phyloP scores from a whole-genome alignment of 2,113 vertebrate species.

The Periophthalmus modestus region DNA sequence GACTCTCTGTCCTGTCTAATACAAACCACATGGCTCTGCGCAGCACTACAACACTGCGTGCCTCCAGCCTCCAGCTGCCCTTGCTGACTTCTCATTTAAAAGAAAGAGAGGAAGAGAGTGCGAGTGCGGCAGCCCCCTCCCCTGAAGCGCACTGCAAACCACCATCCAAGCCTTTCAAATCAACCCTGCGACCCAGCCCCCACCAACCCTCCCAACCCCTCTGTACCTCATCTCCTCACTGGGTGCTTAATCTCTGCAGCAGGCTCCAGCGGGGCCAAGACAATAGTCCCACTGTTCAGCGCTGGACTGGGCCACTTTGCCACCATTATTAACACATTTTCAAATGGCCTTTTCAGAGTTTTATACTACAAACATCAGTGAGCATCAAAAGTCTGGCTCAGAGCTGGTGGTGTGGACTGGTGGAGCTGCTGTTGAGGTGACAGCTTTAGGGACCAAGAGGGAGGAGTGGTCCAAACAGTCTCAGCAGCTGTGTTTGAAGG shows the following conservation, averaged over 20 bases:
- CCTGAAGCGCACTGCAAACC: constrained; percentile 61
- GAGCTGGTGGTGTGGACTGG: constrained; percentile 44
- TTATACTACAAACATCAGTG: constrained; percentile 57
- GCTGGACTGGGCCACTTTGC: constrained; percentile 62
- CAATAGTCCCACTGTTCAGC: constrained; percentile 78
- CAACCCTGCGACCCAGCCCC: constrained; percentile 59
- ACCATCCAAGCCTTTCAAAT: constrained; percentile 70
- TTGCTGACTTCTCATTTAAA: constrained; percentile 69
- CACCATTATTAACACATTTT: constrained; percentile 78
- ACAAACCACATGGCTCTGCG: constrained; percentile 78
- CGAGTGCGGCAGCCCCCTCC: constrained; percentile 46
- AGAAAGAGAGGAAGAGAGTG: constrained; percentile 54
- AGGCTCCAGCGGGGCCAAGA: constrained; percentile 71
- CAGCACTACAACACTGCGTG: constrained; percentile 72
- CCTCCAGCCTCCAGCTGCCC: constrained; percentile 67
- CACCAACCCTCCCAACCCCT: too few relatives aligned
- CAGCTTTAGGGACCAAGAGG: constrained; percentile 65
- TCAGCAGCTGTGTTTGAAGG: constrained; percentile 77
- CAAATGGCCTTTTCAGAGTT: constrained; percentile 69
- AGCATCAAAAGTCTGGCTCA: constrained; percentile 58
- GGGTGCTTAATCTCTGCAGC: constrained; percentile 74
- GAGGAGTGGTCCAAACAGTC: constrained; percentile 63
- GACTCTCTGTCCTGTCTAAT: constrained; percentile 80
- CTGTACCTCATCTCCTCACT: constrained; percentile 70
- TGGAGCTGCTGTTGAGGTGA: constrained; percentile 72